phyloP scores from a whole-genome alignment of 2,888 invertebrate genomes.

The Timema podura region DNA sequence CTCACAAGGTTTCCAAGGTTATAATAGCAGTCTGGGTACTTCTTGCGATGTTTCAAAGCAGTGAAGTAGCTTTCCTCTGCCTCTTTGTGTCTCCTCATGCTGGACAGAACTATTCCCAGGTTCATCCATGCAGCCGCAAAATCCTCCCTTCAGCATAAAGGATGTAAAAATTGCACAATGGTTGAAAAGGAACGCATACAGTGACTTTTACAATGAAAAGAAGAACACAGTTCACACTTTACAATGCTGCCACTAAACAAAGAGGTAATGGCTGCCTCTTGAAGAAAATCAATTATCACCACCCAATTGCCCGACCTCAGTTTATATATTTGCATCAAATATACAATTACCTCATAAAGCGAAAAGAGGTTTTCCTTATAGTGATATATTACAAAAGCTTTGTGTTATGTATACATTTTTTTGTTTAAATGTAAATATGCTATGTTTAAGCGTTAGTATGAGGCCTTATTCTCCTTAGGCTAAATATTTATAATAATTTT shows the following conservation, averaged over 20 bases:
- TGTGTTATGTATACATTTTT: background rate
- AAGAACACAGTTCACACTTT: too few species aligned
- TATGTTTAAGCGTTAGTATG: background rate
- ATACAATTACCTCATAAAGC: too few species aligned
- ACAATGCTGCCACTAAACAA: too few species aligned
- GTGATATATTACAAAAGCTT: background rate
- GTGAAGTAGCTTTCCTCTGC: constrained; percentile 75
- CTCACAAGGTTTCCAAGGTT: constrained; percentile 90
- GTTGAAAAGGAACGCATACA: too few species aligned
- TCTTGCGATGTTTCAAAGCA: constrained; percentile 69
- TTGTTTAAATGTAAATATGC: background rate
- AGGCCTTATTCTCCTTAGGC: too few species aligned
- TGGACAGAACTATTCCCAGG: constrained; percentile 85
- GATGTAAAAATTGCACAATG: background rate
- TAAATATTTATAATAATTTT: too few species aligned
- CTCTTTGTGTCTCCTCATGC: constrained; percentile 62
- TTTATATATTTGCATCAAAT: too few species aligned
- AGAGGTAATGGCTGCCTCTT: too few species aligned
- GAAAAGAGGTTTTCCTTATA: background rate
- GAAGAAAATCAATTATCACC: too few species aligned
- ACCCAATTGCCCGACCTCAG: too few species aligned
- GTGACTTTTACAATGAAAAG: too few species aligned
- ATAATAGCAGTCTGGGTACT: constrained; percentile 90
- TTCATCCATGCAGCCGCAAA: constrained; percentile 99
- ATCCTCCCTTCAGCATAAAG: constrained; percentile 56